Evolutionary conservation across 1,140 invertebrate species (phyloP).

Genomic region (Caenorhabditis briggsae): DNA sequence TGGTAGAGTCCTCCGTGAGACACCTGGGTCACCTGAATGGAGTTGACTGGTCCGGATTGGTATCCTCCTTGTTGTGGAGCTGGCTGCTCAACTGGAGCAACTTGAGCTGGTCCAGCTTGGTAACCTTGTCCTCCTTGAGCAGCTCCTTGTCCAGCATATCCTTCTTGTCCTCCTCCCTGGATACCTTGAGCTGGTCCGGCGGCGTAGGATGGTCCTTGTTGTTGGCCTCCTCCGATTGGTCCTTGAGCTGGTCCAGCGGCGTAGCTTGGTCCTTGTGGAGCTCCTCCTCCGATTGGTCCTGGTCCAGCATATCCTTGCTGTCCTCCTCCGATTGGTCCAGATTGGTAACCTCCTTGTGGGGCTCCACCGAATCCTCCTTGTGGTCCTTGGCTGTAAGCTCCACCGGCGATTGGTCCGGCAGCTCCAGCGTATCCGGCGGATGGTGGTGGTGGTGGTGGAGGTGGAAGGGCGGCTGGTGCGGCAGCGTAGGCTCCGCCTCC

Average conservation of each 20-base stretch:
- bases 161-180: constrained; percentile 7
- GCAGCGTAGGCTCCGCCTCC: constrained; percentile 58
- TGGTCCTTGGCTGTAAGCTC: background rate
- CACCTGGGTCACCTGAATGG: constrained; percentile 38
- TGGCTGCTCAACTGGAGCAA: constrained; percentile 16
- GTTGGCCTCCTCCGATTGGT: background rate
- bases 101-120: constrained; percentile 20
- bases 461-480: constrained; percentile 19
- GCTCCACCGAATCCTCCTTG: background rate
- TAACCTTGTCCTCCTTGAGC: constrained; percentile 17
- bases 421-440: constrained; percentile 42
- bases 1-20: constrained; percentile 47
- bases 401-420: background rate
- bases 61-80: constrained; percentile 34
- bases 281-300: constrained; percentile 26
- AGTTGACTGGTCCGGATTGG: constrained; percentile 40
- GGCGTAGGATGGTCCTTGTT: background rate
- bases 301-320: background rate
- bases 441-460: constrained; percentile 54
- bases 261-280: background rate
- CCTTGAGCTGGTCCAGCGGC: background rate
- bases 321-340: constrained; percentile 11
- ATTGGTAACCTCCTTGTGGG: background rate
- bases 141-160: background rate
- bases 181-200: background rate